phyloP scores from a whole-genome alignment of 23 tunicate species.

The Pegea sp. region DNA sequence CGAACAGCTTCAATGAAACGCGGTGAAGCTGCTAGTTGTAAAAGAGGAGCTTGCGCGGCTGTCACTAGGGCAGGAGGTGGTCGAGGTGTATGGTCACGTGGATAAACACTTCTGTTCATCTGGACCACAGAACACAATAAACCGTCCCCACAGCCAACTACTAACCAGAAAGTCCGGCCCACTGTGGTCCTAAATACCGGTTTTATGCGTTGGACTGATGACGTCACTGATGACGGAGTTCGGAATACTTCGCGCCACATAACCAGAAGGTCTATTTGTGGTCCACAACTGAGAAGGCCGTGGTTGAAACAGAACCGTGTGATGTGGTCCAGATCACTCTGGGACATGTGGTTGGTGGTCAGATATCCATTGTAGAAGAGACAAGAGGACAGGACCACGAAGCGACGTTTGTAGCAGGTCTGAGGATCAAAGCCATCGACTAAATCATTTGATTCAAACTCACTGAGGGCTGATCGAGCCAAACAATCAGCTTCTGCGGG shows the following conservation, averaged over 20 bases:
- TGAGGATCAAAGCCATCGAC: constrained; percentile 23
- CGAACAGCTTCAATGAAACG: constrained; percentile 4
- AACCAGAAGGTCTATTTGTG: constrained; percentile 26
- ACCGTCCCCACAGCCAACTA: constrained; percentile 31
- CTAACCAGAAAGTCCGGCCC: constrained; percentile 35
- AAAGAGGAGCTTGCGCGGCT: constrained; percentile 18
- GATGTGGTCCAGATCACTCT: constrained; percentile 26
- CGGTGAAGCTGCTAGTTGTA: constrained; percentile 18
- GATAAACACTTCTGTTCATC: constrained; percentile 28
- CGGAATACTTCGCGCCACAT: constrained; percentile 75
- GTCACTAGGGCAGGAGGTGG: constrained; percentile 32
- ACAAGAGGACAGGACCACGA: constrained; percentile 56
- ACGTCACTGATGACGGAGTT: too few species aligned
- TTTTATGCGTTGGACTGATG: too few species aligned
- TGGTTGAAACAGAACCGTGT: constrained; percentile 36
- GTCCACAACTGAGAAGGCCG: constrained; percentile 11
- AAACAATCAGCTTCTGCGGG: constrained; percentile 9
- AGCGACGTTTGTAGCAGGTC: too few species aligned
- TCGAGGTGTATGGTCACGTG: constrained; percentile 32
- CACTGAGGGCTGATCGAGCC: constrained; percentile 27
- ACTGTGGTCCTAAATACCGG: not conserved
- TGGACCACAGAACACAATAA: constrained; percentile 22
- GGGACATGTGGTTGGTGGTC: constrained; percentile 35
- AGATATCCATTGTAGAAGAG: constrained; percentile 51
- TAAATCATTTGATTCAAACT: constrained; percentile 70